These are phyloP conservation scores for Urophycis tenuis DNA, from an alignment of 2,797 vertebrate genomes.

Conservation along the genomic window DNA sequence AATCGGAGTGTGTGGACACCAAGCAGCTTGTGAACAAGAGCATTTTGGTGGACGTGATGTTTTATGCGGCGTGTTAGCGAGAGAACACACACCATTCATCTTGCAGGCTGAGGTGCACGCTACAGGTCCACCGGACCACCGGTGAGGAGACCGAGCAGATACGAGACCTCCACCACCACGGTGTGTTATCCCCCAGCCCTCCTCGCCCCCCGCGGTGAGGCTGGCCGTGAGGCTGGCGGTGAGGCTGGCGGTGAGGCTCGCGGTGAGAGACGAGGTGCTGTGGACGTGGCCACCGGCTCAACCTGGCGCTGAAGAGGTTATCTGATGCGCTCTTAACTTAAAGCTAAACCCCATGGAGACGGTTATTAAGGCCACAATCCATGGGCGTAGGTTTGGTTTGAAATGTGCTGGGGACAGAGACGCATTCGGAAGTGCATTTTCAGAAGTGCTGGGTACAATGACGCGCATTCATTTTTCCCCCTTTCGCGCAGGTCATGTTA, in stretches of 20 bases:
- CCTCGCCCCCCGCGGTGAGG: constrained; percentile 34
- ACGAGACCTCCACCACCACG: constrained; percentile 28
- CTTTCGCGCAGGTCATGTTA: no score
- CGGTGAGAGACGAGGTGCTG: constrained; percentile 30
- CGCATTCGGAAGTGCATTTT: no score
- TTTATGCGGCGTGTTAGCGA: background rate
- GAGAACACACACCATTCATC: background rate
- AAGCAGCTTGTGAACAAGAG: background rate
- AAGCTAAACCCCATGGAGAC: constrained; percentile 78
- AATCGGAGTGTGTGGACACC: constrained; percentile 4
- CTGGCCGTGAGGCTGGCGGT: constrained; percentile 29
- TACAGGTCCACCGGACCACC: background rate
- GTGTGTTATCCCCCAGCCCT: constrained; percentile 27
- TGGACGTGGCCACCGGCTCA: constrained; percentile 27
- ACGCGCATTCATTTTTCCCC: no score
- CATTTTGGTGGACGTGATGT: background rate
- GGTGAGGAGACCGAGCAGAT: constrained; percentile 21
- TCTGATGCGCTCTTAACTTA: constrained; percentile 72
- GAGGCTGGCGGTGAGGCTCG: constrained; percentile 28
- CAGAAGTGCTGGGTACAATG: no score
- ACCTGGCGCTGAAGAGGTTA: constrained; percentile 61
- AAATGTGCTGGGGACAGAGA: no score
- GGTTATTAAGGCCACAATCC: constrained; percentile 81
- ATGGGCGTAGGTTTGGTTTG: no score
- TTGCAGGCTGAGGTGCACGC: background rate